Percentiles rank a stretch among this genome's conserved stretches.
These are phyloP conservation scores for Exocentrus adspersus DNA, from an alignment of 2,888 invertebrate species.

Conservation along the genomic window DNA sequence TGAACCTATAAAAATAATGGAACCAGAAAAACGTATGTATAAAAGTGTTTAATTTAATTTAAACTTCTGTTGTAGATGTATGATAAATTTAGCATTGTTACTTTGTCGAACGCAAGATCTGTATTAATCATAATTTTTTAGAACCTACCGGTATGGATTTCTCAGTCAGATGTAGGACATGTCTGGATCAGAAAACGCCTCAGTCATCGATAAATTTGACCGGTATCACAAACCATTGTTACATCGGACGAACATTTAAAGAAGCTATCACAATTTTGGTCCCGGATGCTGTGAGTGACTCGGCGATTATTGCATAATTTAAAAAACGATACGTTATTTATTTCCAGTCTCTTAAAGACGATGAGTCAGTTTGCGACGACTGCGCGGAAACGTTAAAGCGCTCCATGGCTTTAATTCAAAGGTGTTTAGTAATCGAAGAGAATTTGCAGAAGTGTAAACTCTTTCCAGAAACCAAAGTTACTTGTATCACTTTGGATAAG, in stretches of 20 bases:
- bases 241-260: background rate
- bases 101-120: too few species aligned
- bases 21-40: too few species aligned
- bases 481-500: background rate
- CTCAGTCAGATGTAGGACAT: background rate
- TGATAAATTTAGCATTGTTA: too few species aligned
- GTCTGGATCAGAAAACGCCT: background rate
- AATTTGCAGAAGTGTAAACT: background rate
- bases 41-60: too few species aligned
- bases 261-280: background rate
- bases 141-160: too few species aligned
- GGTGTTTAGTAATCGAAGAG: conserved; percentile 1
- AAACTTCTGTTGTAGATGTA: too few species aligned
- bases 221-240: too few species aligned
- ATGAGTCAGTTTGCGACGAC: background rate
- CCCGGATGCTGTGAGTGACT: background rate
- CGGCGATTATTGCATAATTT: background rate
- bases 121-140: too few species aligned
- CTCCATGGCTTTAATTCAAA: background rate
- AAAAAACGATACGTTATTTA: background rate
- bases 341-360: conserved; percentile 1
- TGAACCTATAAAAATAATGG: too few species aligned
- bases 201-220: background rate
- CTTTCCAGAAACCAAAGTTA: background rate
- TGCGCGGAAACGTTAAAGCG: background rate